phyloP scores from a whole-genome alignment of 2,888 invertebrate species.

The Torymus aiolomorphi region DNA sequence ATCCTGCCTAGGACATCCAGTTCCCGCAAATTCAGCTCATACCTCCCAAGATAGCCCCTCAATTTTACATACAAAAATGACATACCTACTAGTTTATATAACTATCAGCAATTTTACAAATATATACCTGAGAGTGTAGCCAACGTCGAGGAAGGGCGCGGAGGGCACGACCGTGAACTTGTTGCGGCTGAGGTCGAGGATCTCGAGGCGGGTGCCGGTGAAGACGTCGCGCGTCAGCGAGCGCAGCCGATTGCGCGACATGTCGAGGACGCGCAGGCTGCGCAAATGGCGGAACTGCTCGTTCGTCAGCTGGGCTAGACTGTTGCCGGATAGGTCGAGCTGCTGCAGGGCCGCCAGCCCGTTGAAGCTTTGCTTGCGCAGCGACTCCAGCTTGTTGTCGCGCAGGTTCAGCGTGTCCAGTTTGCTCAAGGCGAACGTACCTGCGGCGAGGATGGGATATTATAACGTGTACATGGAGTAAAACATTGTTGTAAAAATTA shows the following conservation, averaged over 20 bases:
- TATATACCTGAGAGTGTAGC: conserved; percentile 83
- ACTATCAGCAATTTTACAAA: no score
- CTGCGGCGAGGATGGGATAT: conserved; percentile 82
- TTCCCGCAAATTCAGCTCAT: no score
- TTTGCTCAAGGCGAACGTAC: conserved; percentile 80
- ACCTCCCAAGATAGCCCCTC: no score
- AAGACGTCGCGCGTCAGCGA: conserved; percentile 87
- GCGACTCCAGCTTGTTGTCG: conserved; percentile 83
- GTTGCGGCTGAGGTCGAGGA: conserved; percentile 87
- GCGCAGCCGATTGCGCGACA: conserved; percentile 84
- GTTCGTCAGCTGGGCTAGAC: conserved; percentile 85
- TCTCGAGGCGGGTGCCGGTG: conserved; percentile 87
- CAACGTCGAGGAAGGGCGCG: conserved; percentile 86
- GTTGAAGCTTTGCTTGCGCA: conserved; percentile 87
- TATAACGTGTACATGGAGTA: no score
- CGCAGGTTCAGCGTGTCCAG: conserved; percentile 86
- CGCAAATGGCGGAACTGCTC: conserved; percentile 88
- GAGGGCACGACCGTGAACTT: conserved; percentile 88
- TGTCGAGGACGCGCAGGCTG: conserved; percentile 84
- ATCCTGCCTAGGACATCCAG: no score
- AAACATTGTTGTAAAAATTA: no score
- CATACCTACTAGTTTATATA: no score
- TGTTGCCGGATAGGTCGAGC: conserved; percentile 87
- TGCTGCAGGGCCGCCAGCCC: conserved; percentile 86
- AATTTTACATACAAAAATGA: no score